A percentile compares a stretch with the other conserved stretches of the same genome.
phyloP scores from a whole-genome alignment of 2,888 invertebrate genomes.

The Archips xylosteana region DNA sequence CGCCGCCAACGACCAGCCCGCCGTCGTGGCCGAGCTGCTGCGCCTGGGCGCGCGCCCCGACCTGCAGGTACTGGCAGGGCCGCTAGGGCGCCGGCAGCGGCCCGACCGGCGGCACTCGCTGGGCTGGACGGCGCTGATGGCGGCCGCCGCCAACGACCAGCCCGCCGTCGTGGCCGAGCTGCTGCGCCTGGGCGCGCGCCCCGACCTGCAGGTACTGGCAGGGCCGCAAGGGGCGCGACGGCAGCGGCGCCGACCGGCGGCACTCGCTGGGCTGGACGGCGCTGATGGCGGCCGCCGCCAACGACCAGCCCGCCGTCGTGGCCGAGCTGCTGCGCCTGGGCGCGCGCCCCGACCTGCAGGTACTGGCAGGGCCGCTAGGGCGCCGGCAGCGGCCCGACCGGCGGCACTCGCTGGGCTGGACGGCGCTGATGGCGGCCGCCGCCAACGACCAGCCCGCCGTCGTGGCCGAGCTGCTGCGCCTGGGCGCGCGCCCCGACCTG shows the following conservation, averaged over 20 bases:
- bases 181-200: conserved; percentile 91
- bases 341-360: conserved; percentile 91
- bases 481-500: conserved; percentile 92
- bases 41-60: conserved; percentile 93
- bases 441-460: conserved; percentile 89
- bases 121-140: conserved; percentile 95
- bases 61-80: conserved; percentile 78
- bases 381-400: conserved; percentile 85
- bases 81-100: conserved; percentile 65
- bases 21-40: conserved; percentile 86
- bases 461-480: conserved; percentile 86
- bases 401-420: conserved; percentile 94
- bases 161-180: conserved; percentile 86
- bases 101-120: conserved; percentile 89
- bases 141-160: conserved; percentile 92
- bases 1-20: conserved; percentile 90
- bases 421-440: conserved; percentile 93
- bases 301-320: conserved; percentile 87
- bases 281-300: conserved; percentile 93
- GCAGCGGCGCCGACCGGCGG: conserved; percentile 87
- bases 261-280: conserved; percentile 95
- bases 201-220: conserved; percentile 87
- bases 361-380: conserved; percentile 30
- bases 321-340: conserved; percentile 88
- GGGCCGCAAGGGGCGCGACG: conserved; percentile 49